phyloP scores from a whole-genome alignment of 2,888 invertebrate species.

The Malachius bipustulatus region DNA sequence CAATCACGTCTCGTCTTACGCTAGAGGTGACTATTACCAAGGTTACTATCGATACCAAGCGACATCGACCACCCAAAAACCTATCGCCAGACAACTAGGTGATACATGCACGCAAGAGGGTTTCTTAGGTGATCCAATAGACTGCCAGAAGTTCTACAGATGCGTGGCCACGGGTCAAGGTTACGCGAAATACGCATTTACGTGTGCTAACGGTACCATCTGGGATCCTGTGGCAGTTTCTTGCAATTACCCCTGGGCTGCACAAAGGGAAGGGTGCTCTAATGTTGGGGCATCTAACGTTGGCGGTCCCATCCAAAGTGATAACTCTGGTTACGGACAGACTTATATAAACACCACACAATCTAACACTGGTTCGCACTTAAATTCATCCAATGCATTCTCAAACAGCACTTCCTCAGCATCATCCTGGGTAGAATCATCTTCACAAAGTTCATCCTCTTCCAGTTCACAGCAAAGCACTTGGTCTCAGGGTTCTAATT shows the following conservation, averaged over 20 bases:
- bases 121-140: slow-evolving; percentile 52
- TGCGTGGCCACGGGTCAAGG: slow-evolving; percentile 53
- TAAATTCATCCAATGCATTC: neutral
- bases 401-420: slow-evolving; percentile 1
- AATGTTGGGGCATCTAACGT: slow-evolving; percentile 22
- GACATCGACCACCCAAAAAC: neutral
- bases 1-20: neutral
- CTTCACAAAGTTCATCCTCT: slow-evolving; percentile 1
- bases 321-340: neutral
- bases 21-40: too few relatives aligned
- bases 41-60: too few relatives aligned
- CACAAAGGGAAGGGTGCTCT: slow-evolving; percentile 20
- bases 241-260: slow-evolving; percentile 61
- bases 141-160: slow-evolving; percentile 66
- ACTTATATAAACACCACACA: neutral
- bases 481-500: slow-evolving; percentile 13
- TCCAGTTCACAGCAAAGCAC: slow-evolving; percentile 2
- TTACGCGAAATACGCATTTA: slow-evolving; percentile 55
- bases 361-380: neutral
- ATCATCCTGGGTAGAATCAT: neutral
- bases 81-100: neutral
- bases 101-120: slow-evolving; percentile 51
- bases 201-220: slow-evolving; percentile 62
- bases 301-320: neutral
- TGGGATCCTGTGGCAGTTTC: slow-evolving; percentile 59